Evolutionary conservation across 1,140 invertebrate species (phyloP).

Genomic region (Teleopsis dalmanni): DNA sequence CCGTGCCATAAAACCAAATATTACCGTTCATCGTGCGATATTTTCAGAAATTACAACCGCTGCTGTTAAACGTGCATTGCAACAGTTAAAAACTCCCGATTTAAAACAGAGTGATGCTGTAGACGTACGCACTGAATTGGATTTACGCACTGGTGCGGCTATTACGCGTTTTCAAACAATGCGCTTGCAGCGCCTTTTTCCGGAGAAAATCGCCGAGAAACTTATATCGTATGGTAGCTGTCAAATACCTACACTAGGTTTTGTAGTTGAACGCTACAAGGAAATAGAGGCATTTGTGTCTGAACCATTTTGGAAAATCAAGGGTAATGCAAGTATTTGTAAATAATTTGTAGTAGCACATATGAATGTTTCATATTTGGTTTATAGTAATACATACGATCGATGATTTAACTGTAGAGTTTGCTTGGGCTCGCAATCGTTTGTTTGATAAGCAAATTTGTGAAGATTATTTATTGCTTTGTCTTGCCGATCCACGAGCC

Average conservation of each 20-base stretch:
- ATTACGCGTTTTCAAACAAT: conserved; percentile 99
- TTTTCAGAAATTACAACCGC: conserved; percentile 94
- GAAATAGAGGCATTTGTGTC: conserved; percentile 82
- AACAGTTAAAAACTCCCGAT: conserved; percentile 73
- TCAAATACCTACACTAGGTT: conserved; percentile 95
- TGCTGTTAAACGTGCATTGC: conserved; percentile 73
- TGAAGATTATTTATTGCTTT: conserved; percentile 70
- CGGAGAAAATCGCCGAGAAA: conserved; percentile 61
- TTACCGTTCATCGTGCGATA: conserved; percentile 76
- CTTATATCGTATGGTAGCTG: conserved; percentile 96
- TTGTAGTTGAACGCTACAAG: conserved; percentile 91
- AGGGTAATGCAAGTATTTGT: conserved; percentile 46
- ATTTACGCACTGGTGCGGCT: conserved; percentile 92
- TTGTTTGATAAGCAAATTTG: conserved; percentile 84
- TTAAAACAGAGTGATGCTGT: conserved; percentile 87
- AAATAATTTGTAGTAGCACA: not conserved
- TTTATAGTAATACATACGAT: conserved; percentile 62
- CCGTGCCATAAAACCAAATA: conserved; percentile 64
- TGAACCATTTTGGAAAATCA: conserved; percentile 91
- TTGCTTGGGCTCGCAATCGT: conserved; percentile 79
- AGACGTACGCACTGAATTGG: conserved; percentile 88
- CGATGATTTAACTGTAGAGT: conserved; percentile 71
- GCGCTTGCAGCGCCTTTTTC: conserved; percentile 78
- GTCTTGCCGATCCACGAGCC: conserved; percentile 66
- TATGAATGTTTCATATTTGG: too few species aligned